These are phyloP conservation scores for Drosophila eohydei DNA, from an alignment of 2,888 invertebrate species.

Conservation along the genomic window DNA sequence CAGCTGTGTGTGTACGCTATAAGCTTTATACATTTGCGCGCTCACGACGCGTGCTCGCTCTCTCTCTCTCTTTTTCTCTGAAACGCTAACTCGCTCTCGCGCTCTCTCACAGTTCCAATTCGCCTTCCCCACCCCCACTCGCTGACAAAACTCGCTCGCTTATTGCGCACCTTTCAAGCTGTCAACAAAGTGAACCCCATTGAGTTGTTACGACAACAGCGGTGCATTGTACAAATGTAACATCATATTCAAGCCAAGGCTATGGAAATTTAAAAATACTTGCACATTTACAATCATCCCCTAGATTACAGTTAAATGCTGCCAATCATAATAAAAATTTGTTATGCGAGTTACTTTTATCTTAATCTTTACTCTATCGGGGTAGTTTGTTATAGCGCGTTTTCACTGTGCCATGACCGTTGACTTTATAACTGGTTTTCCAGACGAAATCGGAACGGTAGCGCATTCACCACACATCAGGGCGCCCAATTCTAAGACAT, in stretches of 20 bases:
- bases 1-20: constrained; percentile 48
- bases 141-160: constrained; percentile 43
- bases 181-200: constrained; percentile 60
- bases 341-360: background rate
- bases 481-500: constrained; percentile 41
- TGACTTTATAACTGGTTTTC: constrained; percentile 70
- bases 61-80: constrained; percentile 6
- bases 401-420: constrained; percentile 62
- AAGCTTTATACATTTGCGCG: constrained; percentile 30
- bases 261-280: constrained; percentile 26
- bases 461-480: constrained; percentile 34
- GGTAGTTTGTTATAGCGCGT: constrained; percentile 28
- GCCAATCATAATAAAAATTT: constrained; percentile 54
- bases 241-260: constrained; percentile 26
- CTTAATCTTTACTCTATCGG: background rate
- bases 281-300: constrained; percentile 23
- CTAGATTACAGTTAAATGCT: constrained; percentile 21
- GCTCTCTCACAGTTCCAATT: constrained; percentile 36
- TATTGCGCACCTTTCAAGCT: constrained; percentile 66
- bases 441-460: constrained; percentile 35
- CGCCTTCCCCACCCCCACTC: constrained; percentile 11
- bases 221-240: constrained; percentile 25
- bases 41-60: constrained; percentile 25
- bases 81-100: constrained; percentile 5
- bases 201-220: constrained; percentile 57